Base-by-base conservation (phyloP, 2,888 invertebrate species). In the Trichopoda pennipes region DNA sequence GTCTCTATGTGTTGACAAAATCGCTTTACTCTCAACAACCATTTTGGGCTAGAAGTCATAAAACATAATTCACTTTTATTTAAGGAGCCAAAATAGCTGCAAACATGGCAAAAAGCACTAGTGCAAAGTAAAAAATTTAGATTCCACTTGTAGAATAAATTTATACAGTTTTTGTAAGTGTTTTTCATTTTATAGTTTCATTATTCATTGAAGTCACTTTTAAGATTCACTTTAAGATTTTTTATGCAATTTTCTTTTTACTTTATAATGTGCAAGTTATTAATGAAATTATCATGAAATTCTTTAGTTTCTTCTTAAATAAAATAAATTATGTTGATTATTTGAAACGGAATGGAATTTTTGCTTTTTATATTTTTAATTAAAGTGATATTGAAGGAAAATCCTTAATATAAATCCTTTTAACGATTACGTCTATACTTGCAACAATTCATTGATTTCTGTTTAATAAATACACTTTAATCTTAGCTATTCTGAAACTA, bases 21-120 rank as follows among this genome's bases (percentile, higher is more conserved):
- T 78, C 81, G 81, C 79, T 72, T 79, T 68, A 53, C 82, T 82
- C 79, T 82, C 75, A 68, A 72, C 68, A 76, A 75, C 82, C 82
- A 82, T 82, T 82, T 82, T 79, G 16, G 72, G 82, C 55, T 55
- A 51, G 56, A 61, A 76, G 42, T 82, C 72, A 82, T 82, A 82
- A 82, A 76, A 76, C 82, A 79, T 82, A 76, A 79, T 72, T 82
- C 75, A 79, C 44, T 75, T 70, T 75, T 75, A 75, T 70, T 73
- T 38, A 47, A 60, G 16, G 14, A 73, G 55, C 38, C 23, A 68
- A 80, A n/a, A 68, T 63, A 61, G 55, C 16, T 61, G 61, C 56
- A 49, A 28, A 61, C 55, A 74, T 80, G 73, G 73, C 53, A 49
- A 69, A 53, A 55, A 38, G 53, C 6, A 8, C 28, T 61, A 63